Base-by-base conservation (phyloP, 1,140 invertebrate species). In the Drosophila melanogaster region DNA sequence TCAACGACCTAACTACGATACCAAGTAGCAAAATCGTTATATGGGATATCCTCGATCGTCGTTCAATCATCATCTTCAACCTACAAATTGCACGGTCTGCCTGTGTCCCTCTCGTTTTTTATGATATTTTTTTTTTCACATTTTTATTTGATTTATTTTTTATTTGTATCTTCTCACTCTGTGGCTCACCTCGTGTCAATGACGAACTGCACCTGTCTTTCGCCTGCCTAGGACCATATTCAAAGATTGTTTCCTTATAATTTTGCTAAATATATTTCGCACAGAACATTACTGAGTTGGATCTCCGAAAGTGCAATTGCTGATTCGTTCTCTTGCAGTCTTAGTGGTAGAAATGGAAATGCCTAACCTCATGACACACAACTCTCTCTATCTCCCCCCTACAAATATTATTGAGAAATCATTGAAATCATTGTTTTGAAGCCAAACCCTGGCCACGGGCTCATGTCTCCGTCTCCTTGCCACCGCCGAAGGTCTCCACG, bases 391-490 rank as follows among this genome's bases (percentile, higher is more conserved):
- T 66, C 37, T 46, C 44, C 4, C 56, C 65, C 74, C 72, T 87
- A 87, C 79, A 73, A 87, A 87, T 84, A 89, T 89, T 87, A 86
- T 81, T 90, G 79, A 84, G 74, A 79, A 74, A 78, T 94, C 84
- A 87, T 89, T 87, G 84, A 87, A 87, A 89, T 79, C 59, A 59
- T 83, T 74, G 64, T 77, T 69, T 58, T 59, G 24, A 70, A 57
- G 67, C 67, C 66, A 49, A 43, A 19, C 50, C 55, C 3, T 11
- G 19, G 40, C 22, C 38, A 19, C 33, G 41, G 54, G 38, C 67
- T 78, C 96, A 96, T 92, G 96, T 96, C 93, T 96, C 96, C 37
- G 96, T 96, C 92, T 97, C 96, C 92, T 96, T 96, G 74, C 94
- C 94, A 43, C 94, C 94, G 49, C 94, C 84, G 90, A 94, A 96